Conservation (phyloP, 2,797 vertebrate genomes). For the Xyrichtys novacula region DNA sequence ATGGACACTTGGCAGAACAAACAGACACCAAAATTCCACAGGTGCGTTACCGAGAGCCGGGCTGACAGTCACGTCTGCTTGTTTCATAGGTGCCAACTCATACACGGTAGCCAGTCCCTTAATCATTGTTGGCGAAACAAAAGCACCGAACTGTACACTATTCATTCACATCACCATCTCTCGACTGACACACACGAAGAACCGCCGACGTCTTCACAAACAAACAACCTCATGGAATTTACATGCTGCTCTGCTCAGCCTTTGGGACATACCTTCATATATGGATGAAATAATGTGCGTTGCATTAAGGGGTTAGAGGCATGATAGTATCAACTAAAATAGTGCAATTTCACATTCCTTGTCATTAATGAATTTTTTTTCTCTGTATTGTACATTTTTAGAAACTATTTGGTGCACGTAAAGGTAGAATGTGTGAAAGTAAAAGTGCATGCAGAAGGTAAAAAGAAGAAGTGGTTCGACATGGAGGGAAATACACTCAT, state of each 20-base stretch:
- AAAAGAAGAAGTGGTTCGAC: conserved; percentile 11
- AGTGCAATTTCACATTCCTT: conserved; percentile 84
- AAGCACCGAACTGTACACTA: conserved; percentile 24
- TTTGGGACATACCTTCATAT: conserved; percentile 54
- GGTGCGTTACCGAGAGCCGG: conserved; percentile 54
- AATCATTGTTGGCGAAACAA: conserved; percentile 69
- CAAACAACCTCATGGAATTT: conserved; percentile 50
- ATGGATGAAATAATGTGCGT: conserved; percentile 52
- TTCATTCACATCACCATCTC: conserved; percentile 56
- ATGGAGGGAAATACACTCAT: background rate
- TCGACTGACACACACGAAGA: conserved; percentile 28
- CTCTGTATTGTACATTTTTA: conserved; percentile 56
- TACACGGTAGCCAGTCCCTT: conserved; percentile 58
- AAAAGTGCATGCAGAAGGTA: conserved; percentile 72
- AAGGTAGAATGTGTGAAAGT: conserved; percentile 59
- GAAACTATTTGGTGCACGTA: conserved; percentile 70
- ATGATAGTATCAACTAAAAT: conserved; percentile 70
- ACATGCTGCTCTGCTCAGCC: conserved; percentile 48
- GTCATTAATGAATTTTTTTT: conserved; percentile 65
- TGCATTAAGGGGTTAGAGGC: conserved; percentile 68
- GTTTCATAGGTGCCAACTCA: conserved; percentile 68
- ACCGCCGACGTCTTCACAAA: conserved; percentile 43
- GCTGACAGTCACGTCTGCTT: conserved; percentile 46
- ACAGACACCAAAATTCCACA: conserved; percentile 62
- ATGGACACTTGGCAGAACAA: conserved; percentile 68